These are phyloP conservation scores for Synergus umbraculus DNA, from an alignment of 2,888 invertebrate species.

Conservation along the genomic window DNA sequence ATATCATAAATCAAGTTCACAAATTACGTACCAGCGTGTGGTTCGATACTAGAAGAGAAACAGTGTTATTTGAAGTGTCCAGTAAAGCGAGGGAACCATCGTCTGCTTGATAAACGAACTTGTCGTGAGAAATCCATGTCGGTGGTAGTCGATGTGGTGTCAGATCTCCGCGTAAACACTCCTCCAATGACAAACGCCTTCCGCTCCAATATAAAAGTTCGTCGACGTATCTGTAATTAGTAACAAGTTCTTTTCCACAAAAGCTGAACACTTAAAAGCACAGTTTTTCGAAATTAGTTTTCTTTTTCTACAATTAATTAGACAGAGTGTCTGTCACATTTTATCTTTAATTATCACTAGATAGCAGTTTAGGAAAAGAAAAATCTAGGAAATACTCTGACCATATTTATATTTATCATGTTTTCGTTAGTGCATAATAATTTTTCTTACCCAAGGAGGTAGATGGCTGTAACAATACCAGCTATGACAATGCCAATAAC, in stretches of 20 bases:
- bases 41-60: conserved; percentile 90
- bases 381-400: too few species aligned
- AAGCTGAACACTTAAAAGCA: background rate
- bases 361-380: background rate
- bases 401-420: background rate
- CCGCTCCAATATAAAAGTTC: conserved; percentile 94
- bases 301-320: conserved; percentile 16
- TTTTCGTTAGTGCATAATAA: background rate
- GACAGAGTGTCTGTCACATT: background rate
- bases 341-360: background rate
- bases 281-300: background rate
- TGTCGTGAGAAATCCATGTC: conserved; percentile 89
- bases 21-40: conserved; percentile 86
- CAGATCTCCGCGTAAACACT: conserved; percentile 89
- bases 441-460: conserved; percentile 87
- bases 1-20: conserved; percentile 17
- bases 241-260: conserved; percentile 5
- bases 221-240: conserved; percentile 86
- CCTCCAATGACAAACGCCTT: conserved; percentile 90
- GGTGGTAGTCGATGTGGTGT: conserved; percentile 86
- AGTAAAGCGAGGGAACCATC: conserved; percentile 90
- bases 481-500: conserved; percentile 92
- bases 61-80: conserved; percentile 88
- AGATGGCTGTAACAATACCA: conserved; percentile 92
- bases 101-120: conserved; percentile 92